Base-by-base conservation (phyloP, 2,797 vertebrate genomes). In the Microctenopoma steveboyesi region DNA sequence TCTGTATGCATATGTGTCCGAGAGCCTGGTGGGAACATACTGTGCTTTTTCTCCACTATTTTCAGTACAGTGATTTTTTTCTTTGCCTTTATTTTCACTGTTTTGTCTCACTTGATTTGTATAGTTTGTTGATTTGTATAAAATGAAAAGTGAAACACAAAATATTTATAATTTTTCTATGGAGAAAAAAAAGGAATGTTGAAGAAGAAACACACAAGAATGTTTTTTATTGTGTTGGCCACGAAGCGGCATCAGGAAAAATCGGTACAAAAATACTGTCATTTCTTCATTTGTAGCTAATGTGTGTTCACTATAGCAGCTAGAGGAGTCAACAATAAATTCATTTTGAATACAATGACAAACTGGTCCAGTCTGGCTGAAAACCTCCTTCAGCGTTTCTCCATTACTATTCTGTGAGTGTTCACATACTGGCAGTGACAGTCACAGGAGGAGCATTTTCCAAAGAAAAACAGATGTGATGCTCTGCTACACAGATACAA, bases 221-320 rank as follows among this genome's bases (percentile, higher is more conserved):
- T 95, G 95, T 93, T 97, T 97, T 99, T 98, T 98, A 96, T 98
- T 98, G 96, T 96, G 95, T 98, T 97, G 94, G 92, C 94, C 94
- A 95, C 7, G 94, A 94, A 94, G 91, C 61, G 54, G 79, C 94
- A 91, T 95, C 94, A 91, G 78, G 92, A 95, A 93, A 71, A 78
- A 90, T 92, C 82, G 86, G 95, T 95, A 94, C 81, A 95, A 86
- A 95, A 95, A 95, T 92, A 93, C 94, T 94, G 95, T 97, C 92
- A 94, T 95, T 94, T 94, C 94, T 94, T 96, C 92, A 94, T 95
- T 96, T 96, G 94, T 95, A 96, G 95, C 96, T 96, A 93, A 82
- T 94, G 93, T 93, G 95, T 95, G 95, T 95, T 93, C 92, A 93
- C 87, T 91, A 92, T 88, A 90, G 89, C 87, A 84, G 89, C 78